phyloP scores from a whole-genome alignment of 2,888 invertebrate species.

The Deilephila elpenor region DNA sequence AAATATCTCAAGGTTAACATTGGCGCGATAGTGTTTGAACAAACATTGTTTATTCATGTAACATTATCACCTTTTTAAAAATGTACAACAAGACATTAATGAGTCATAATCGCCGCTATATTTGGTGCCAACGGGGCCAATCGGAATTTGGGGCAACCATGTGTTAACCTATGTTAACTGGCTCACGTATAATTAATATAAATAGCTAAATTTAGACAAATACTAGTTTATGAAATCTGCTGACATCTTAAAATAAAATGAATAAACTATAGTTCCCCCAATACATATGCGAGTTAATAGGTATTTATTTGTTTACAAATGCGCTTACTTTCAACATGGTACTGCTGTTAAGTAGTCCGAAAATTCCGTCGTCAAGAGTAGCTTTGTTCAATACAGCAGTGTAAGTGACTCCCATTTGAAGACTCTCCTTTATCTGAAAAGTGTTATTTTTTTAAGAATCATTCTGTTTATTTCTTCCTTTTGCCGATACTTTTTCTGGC shows the following conservation, averaged over 20 bases:
- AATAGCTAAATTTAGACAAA: no score
- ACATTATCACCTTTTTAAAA: neutral
- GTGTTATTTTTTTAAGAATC: neutral
- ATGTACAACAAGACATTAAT: neutral
- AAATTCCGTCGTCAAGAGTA: slow-evolving; percentile 89
- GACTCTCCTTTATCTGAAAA: slow-evolving; percentile 67
- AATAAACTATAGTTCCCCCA: no score
- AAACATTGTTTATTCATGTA: neutral
- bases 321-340: slow-evolving; percentile 87
- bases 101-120: neutral
- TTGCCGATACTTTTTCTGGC: no score
- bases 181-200: no score
- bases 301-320: neutral
- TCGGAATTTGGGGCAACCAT: neutral
- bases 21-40: neutral
- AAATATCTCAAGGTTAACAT: slow-evolving; percentile 1
- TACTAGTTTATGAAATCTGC: no score
- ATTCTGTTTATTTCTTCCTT: no score
- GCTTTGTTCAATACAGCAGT: slow-evolving; percentile 87
- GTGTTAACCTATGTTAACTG: neutral
- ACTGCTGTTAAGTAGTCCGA: slow-evolving; percentile 86
- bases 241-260: no score
- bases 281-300: neutral
- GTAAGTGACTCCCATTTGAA: slow-evolving; percentile 88
- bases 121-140: neutral